A percentile compares a stretch with the other conserved stretches of the same genome.
These are phyloP conservation scores for Hippocampus abdominalis DNA, from an alignment of 2,113 vertebrate genomes.

Conservation along the genomic window DNA sequence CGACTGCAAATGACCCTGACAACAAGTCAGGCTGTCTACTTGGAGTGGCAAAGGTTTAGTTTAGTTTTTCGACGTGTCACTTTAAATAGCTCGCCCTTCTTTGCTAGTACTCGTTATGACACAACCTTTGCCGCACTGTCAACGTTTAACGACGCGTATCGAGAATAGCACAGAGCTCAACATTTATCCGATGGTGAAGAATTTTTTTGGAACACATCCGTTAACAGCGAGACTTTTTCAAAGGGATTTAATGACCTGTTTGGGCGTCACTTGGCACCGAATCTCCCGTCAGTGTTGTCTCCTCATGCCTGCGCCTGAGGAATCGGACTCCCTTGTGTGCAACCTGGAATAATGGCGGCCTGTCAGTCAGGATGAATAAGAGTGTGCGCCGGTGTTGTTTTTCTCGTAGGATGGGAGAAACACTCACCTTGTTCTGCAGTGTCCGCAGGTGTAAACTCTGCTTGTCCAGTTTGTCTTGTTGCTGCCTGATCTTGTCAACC, in stretches of 20 bases:
- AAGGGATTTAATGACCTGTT: slow-evolving; percentile 8
- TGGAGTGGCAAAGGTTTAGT: slow-evolving; percentile 44
- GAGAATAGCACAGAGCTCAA: too few species aligned
- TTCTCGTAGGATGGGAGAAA: too few species aligned
- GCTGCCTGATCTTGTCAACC: slow-evolving; percentile 82
- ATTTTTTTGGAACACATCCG: too few species aligned
- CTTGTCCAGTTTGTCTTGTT: slow-evolving; percentile 85
- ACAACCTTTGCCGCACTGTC: neutral
- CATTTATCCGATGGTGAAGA: neutral
- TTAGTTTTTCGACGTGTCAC: slow-evolving; percentile 2
- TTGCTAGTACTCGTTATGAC: neutral
- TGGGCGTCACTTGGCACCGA: neutral
- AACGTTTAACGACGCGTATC: neutral
- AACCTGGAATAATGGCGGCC: slow-evolving; percentile 31
- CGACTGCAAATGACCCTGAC: slow-evolving; percentile 23
- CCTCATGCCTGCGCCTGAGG: slow-evolving; percentile 51
- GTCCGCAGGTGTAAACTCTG: slow-evolving; percentile 79
- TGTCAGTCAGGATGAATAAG: neutral
- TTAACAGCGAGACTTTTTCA: neutral
- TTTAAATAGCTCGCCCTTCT: neutral
- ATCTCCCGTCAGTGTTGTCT: slow-evolving; percentile 29
- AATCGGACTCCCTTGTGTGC: slow-evolving; percentile 51
- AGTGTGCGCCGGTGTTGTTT: neutral
- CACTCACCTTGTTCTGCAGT: slow-evolving; percentile 66
- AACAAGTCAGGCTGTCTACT: slow-evolving; percentile 22